Percentiles rank a stretch among this genome's conserved stretches.
phyloP scores from a whole-genome alignment of 1,140 invertebrate genomes.

The Dendroctonus valens region DNA sequence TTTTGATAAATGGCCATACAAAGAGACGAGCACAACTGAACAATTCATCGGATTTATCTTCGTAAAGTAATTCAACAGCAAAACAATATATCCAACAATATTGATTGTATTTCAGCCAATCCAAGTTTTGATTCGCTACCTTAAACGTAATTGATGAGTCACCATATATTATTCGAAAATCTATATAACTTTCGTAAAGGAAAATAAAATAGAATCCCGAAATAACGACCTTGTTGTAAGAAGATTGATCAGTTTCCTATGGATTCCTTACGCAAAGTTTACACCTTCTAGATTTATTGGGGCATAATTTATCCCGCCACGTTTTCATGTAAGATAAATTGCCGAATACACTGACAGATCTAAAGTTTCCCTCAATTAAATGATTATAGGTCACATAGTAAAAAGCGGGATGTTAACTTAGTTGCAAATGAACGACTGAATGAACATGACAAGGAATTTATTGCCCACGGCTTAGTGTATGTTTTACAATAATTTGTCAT shows the following conservation, averaged over 20 bases:
- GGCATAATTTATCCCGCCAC: not conserved
- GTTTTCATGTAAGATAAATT: not conserved
- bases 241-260: conserved; percentile 5
- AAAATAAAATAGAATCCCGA: not conserved
- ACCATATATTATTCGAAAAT: conserved; percentile 14
- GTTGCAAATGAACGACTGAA: too few species aligned
- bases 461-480: too few species aligned
- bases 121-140: conserved; percentile 1
- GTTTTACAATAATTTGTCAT: too few species aligned
- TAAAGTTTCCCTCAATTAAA: too few species aligned
- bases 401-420: too few species aligned
- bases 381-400: too few species aligned
- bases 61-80: too few species aligned
- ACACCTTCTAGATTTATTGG: not conserved
- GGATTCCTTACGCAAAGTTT: not conserved
- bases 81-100: too few species aligned
- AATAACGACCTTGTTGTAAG: conserved; percentile 3
- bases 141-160: conserved; percentile 4
- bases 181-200: conserved; percentile 12
- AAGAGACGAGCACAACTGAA: too few species aligned
- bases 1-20: too few species aligned
- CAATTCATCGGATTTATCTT: too few species aligned
- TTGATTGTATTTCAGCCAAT: not conserved
- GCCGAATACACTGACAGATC: not conserved
- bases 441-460: too few species aligned